phyloP scores from a whole-genome alignment of 1,140 invertebrate genomes.

The Lithobius niger region DNA sequence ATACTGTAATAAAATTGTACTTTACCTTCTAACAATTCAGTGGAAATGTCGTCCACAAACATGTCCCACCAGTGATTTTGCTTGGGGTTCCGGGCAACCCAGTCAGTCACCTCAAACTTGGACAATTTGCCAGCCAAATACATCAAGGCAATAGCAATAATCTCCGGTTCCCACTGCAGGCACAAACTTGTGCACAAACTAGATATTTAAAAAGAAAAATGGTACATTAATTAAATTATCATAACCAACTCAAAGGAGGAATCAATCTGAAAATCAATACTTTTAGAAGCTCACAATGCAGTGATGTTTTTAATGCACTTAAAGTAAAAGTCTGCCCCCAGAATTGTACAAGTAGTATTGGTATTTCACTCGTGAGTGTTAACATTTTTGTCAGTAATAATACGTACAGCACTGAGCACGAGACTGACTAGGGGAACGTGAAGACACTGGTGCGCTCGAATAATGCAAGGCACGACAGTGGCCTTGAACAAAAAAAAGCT shows the following conservation, averaged over 20 bases:
- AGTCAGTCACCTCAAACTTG: slow-evolving; percentile 89
- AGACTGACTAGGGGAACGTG: too few species aligned
- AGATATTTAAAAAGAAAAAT: slow-evolving; percentile 34
- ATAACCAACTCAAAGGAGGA: neutral
- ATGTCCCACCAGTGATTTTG: slow-evolving; percentile 95
- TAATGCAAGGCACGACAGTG: too few species aligned
- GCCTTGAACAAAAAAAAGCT: too few species aligned
- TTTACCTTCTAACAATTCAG: slow-evolving; percentile 77
- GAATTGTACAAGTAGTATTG: neutral
- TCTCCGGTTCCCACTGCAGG: slow-evolving; percentile 98
- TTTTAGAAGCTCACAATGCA: neutral
- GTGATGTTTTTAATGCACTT: neutral
- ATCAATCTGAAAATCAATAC: too few species aligned
- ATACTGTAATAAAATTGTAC: neutral
- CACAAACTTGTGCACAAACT: slow-evolving; percentile 90
- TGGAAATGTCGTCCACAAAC: slow-evolving; percentile 90
- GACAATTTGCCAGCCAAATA: slow-evolving; percentile 91
- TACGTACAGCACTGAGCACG: too few species aligned
- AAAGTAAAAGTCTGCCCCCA: neutral
- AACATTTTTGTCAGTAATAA: too few species aligned
- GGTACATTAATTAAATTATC: neutral
- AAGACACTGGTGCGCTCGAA: too few species aligned
- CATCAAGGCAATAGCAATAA: slow-evolving; percentile 94
- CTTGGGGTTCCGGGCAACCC: slow-evolving; percentile 64
- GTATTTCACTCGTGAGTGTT: too few species aligned